Evolutionary conservation across 1,140 invertebrate species (phyloP).

Genomic region (Calephelis nemesis): DNA sequence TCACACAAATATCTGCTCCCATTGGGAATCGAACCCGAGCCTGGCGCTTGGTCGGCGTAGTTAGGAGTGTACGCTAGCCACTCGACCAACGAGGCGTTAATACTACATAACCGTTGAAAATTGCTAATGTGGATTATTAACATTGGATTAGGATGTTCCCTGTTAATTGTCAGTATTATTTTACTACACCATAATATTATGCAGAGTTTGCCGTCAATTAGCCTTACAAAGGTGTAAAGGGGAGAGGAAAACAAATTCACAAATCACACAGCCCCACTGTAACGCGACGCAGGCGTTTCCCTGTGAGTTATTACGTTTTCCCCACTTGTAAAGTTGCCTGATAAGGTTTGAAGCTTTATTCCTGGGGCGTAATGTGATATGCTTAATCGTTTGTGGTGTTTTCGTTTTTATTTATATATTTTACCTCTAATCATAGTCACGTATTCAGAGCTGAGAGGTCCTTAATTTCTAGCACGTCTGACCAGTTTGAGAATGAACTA

Average conservation of each 20-base stretch:
- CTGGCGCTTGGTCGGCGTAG: no score
- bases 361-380: slow-evolving; percentile 33
- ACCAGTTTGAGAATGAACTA: no score
- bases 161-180: background rate
- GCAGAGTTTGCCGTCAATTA: background rate
- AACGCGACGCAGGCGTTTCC: slow-evolving; percentile 27
- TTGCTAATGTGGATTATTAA: no score
- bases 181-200: background rate
- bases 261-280: slow-evolving; percentile 28
- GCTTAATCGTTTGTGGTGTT: slow-evolving; percentile 20
- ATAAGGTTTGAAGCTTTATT: slow-evolving; percentile 27
- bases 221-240: slow-evolving; percentile 17
- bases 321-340: slow-evolving; percentile 26
- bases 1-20: no score
- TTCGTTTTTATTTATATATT: slow-evolving; percentile 16
- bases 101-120: no score
- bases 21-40: no score
- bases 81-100: no score
- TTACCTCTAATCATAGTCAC: no score
- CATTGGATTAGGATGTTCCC: no score
- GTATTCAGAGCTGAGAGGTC: no score
- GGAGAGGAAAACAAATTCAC: slow-evolving; percentile 29
- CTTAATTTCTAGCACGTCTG: no score
- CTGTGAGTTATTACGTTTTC: slow-evolving; percentile 36
- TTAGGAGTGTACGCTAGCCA: no score